Evolutionary conservation across 2,113 vertebrate genomes (phyloP).

Genomic region (Bos indicus): DNA sequence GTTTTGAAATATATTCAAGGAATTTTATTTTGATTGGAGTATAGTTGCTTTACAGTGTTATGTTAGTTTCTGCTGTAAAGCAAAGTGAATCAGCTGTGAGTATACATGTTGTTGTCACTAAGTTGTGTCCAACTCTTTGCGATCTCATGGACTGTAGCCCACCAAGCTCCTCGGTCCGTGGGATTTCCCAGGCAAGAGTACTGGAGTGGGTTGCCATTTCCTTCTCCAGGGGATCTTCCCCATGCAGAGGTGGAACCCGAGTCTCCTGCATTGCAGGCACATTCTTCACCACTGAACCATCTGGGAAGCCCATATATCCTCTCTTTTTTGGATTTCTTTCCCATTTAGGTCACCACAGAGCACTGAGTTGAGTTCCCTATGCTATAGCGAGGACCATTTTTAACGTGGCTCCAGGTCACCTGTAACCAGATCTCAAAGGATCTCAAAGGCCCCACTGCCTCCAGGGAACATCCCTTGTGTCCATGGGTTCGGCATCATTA

Average conservation of each 20-base stretch:
- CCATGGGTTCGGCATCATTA: neutral
- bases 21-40: neutral
- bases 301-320: neutral
- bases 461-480: neutral
- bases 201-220: neutral
- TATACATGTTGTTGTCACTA: neutral
- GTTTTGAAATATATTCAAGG: neutral
- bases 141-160: neutral
- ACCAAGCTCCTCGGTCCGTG: neutral
- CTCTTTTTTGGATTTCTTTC: neutral
- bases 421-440: neutral
- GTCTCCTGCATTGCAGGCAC: neutral
- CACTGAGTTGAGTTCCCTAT: neutral
- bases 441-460: fast-evolving
- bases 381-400: neutral
- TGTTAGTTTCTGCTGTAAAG: neutral
- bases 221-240: neutral
- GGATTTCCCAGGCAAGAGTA: neutral
- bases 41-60: neutral
- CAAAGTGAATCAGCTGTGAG: neutral
- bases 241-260: fast-evolving
- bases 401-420: neutral
- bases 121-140: neutral
- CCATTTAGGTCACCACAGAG: neutral
- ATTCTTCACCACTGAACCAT: neutral